Base-by-base conservation (phyloP, 1,140 invertebrate species). In the Branchinecta lynchi region DNA sequence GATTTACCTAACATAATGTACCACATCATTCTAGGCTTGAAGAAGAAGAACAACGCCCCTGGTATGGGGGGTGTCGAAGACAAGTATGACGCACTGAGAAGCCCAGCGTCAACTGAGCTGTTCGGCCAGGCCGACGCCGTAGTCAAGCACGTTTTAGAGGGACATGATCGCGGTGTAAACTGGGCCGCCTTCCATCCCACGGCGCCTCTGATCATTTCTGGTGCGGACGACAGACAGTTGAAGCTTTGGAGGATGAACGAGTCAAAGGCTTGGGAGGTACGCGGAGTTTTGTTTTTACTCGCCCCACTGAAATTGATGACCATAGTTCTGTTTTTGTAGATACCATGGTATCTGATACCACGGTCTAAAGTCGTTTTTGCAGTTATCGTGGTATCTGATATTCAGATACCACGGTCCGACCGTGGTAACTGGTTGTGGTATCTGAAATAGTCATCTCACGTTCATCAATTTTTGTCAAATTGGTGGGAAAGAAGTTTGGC, bases 161-260 rank as follows among this genome's bases (percentile, higher is more conserved):
- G 95, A 2, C 94, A 97, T 77, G 93, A 96, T 78, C 84, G 94
- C 69, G 95, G 96, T 17, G 96, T 99, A 0, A 99, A 99, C 80
- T 99, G 96, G 96, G 95, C 93, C 0, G 84, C 86, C 67, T 99
- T 99, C 80, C 96, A 99, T 81, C 92, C 93, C 3, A 90, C 88
- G 10, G 81, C 98, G 73, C 96, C 96, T 0, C 79, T 99, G 44
- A 94, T 99, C 74, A 92, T 93, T 0, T 98, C 96, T 5, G 96
- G 93, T 12, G 96, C 95, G 65, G 97, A 99, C 80, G 97, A 99
- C 80, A 82, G 96, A 32, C 90, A 96, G 76, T 88, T 99, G 9
- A 99, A 99, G 79, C 81, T 99, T 70, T 99, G 96, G 96, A 83
- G 97, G 72, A 98, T 98, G 92, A 99, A 98, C 79, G 96, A 98